Percentiles rank a stretch among this genome's conserved stretches.
Evolutionary conservation across 2,797 vertebrate species (phyloP).

Genomic region (Parauchenoglanis punctatus): DNA sequence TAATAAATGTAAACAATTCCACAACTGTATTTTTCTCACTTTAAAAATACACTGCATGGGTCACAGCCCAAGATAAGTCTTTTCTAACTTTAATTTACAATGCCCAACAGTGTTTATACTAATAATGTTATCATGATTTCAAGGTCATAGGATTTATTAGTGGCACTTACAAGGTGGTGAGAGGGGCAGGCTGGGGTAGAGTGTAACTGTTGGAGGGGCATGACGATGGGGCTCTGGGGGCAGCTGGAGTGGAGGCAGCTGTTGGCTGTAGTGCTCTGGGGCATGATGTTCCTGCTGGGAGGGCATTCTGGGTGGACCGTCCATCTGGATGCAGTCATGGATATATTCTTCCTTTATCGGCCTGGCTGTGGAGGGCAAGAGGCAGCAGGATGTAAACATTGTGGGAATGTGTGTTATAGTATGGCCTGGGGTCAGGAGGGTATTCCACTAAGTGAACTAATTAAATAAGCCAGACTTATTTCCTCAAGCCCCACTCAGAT

Average conservation of each 20-base stretch:
- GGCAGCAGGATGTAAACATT: background rate
- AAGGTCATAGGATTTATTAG: background rate
- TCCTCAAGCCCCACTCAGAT: background rate
- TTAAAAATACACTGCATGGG: background rate
- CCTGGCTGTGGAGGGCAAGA: slow-evolving; percentile 49
- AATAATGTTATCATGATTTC: too few species aligned
- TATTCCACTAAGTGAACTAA: background rate
- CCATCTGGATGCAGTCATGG: slow-evolving; percentile 75
- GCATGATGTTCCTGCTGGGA: slow-evolving; percentile 60
- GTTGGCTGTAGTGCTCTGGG: slow-evolving; percentile 65
- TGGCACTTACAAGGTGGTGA: slow-evolving; percentile 69
- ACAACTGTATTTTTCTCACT: background rate
- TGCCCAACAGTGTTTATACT: background rate
- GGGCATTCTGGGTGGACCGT: slow-evolving; percentile 62
- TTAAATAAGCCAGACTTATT: background rate
- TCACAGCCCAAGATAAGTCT: background rate
- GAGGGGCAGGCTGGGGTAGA: slow-evolving; percentile 71
- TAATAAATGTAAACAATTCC: background rate
- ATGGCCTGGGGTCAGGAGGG: background rate
- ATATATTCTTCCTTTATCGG: slow-evolving; percentile 78
- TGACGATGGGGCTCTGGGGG: slow-evolving; percentile 59
- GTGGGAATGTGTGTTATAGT: background rate
- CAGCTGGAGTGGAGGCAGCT: slow-evolving; percentile 61
- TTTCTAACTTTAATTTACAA: background rate
- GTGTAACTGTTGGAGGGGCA: slow-evolving; percentile 48